Evolutionary conservation across 1,140 invertebrate genomes (phyloP).

Genomic region (Drosophila quadrilineata): DNA sequence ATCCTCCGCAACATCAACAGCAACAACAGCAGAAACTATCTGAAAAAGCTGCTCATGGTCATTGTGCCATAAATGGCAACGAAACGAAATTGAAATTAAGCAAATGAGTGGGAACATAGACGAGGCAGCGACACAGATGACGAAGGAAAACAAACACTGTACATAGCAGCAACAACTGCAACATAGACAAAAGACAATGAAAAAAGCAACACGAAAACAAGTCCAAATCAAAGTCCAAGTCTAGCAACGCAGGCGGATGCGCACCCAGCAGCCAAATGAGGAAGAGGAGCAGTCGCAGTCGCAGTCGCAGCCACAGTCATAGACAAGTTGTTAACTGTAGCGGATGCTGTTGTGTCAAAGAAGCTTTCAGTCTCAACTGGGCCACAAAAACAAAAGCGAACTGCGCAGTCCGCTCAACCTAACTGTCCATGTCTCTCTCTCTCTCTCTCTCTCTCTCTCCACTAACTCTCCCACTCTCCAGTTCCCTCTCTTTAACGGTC

Average conservation of each 20-base stretch:
- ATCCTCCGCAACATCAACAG: conserved; percentile 54
- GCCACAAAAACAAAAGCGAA: conserved; percentile 36
- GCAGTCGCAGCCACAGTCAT: too few relatives aligned
- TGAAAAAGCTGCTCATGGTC: conserved; percentile 68
- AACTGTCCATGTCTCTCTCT: neutral
- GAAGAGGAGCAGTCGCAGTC: conserved; percentile 38
- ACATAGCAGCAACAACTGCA: conserved; percentile 6
- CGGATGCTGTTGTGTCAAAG: conserved; percentile 68
- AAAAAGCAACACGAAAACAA: conserved; percentile 48
- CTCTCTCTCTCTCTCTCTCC: neutral
- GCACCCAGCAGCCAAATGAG: conserved; percentile 72
- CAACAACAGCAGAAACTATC: conserved; percentile 25
- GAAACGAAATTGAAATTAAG: conserved; percentile 78
- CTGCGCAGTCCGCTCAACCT: neutral
- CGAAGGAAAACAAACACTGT: conserved; percentile 35
- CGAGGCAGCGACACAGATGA: conserved; percentile 26
- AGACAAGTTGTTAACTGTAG: conserved; percentile 35
- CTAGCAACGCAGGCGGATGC: conserved; percentile 60
- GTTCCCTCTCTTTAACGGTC: neutral
- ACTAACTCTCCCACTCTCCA: too few relatives aligned
- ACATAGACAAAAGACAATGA: neutral
- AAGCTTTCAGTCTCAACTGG: conserved; percentile 53
- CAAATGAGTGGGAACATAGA: conserved; percentile 76
- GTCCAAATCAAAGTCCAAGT: conserved; percentile 54
- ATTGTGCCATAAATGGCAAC: conserved; percentile 78